A percentile compares a stretch with the other conserved stretches of the same genome.
phyloP scores from a whole-genome alignment of 2,797 vertebrate species.

The Fundulus diaphanus region DNA sequence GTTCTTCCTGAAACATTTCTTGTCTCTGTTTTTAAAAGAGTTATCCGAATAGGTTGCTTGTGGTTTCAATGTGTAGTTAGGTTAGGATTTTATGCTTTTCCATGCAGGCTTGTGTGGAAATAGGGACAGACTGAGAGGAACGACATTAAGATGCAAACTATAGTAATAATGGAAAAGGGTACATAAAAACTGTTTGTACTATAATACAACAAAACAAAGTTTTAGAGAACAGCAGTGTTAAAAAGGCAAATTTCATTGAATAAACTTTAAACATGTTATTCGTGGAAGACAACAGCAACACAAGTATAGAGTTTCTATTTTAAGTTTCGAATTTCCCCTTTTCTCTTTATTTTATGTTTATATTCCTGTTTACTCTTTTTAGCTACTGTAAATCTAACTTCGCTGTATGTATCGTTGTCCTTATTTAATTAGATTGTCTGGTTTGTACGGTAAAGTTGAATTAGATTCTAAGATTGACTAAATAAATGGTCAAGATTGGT shows the following conservation, averaged over 20 bases:
- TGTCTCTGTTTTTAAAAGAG: not conserved
- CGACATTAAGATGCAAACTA: not conserved
- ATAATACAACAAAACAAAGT: no score
- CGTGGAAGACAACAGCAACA: no score
- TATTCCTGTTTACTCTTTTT: not conserved
- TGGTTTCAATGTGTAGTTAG: not conserved
- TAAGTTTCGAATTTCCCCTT: no score
- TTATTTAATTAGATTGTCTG: not conserved
- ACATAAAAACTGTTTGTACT: no score
- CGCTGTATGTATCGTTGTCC: not conserved
- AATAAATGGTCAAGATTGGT: no score
- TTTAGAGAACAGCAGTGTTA: no score
- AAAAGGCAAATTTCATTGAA: not conserved
- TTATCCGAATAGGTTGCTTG: not conserved
- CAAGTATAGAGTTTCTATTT: no score
- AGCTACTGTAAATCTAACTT: not conserved
- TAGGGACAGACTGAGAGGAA: not conserved
- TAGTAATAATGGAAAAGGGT: no score
- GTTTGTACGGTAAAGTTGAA: not conserved
- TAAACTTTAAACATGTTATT: no score
- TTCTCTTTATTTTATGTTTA: no score
- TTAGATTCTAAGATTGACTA: not conserved
- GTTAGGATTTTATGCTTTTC: not conserved
- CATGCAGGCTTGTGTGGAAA: not conserved
- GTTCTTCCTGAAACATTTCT: not conserved